Base-by-base conservation (phyloP, 2,888 invertebrate species). In the Piscicola geometra region DNA sequence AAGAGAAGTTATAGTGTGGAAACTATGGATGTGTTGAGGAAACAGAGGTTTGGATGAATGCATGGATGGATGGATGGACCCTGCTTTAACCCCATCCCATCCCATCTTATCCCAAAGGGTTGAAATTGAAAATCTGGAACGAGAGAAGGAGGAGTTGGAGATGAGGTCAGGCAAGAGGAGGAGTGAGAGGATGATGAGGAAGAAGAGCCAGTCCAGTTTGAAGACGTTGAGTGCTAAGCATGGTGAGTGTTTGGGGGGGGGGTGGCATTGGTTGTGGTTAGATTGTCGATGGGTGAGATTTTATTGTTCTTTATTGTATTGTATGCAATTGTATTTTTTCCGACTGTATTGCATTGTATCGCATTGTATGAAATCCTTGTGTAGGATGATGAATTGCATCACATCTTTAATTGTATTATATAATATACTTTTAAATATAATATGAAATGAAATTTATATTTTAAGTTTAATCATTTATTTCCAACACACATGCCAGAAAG, bases 141-240 rank as follows among this genome's bases (percentile, higher is more conserved):
- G 52, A 21, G 71, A 71, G 32, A 52, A 47, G 25, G 50, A 52
- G 21, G 71, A 71, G 32, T 25, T 71, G 15, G 71, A 71, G 56
- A 50, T 71, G 71, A 71, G 35, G 12, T 32, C 30, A 3, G 18
- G 28, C 30, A 56, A 50, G 18, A 71, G 71, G 30, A n/a, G 36
- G 2, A 41, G 52, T 30, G 30, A 71, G 71, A 71, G 32, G 71
- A 71, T n/a, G 28, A 32, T 32, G 52, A 71, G 52, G 71, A 50
- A 71, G 21, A 25, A 52, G 15, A n/a, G 25, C 0, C 32, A 71
- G n/a, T n/a, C n/a, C 2, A 50, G 50, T n/a, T 30, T 71, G 52
- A n/a, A 71, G 41, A 30, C 47, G 25, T 5, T 71, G 50, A 36
- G 30, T 5, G 15, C 18, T 1, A 71, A 71, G 15, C 47, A 71